Conservation (phyloP, 2,797 vertebrate genomes). For the Neolamprologus multifasciatus region DNA sequence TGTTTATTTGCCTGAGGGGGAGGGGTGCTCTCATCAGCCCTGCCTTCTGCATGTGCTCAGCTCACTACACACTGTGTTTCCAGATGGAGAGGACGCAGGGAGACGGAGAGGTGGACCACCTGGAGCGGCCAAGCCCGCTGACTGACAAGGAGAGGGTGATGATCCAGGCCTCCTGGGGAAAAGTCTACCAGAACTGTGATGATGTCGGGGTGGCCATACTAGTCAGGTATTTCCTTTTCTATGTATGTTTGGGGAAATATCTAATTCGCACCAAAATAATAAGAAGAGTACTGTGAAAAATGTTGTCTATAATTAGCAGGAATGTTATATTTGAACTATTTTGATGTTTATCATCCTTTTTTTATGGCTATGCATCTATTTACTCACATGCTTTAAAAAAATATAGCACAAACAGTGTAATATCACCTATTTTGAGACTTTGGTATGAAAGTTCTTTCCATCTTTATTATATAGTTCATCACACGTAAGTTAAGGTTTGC, state of each 20-base stretch:
- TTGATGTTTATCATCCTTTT: background rate
- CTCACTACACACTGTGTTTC: constrained; percentile 44
- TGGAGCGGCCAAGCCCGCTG: constrained; percentile 82
- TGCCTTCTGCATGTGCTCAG: constrained; percentile 51
- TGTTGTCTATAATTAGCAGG: background rate
- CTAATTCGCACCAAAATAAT: background rate
- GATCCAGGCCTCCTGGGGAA: constrained; percentile 89
- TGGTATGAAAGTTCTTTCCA: background rate
- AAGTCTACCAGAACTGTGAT: constrained; percentile 86
- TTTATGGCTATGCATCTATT: background rate
- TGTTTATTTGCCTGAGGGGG: constrained; percentile 27
- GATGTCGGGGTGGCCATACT: constrained; percentile 89
- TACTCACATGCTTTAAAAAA: background rate
- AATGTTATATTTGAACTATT: background rate
- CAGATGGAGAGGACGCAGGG: constrained; percentile 88
- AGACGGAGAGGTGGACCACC: constrained; percentile 82
- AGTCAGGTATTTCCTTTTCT: constrained; percentile 79
- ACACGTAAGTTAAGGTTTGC: background rate
- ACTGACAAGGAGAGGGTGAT: constrained; percentile 83
- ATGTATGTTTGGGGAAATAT: background rate
- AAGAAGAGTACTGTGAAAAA: background rate
- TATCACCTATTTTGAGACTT: background rate
- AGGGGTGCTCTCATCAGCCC: constrained; percentile 9
- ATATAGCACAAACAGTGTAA: background rate
- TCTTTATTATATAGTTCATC: background rate